Conservation (phyloP, 2,113 vertebrate genomes). For the Heterotilapia buettikoferi region DNA sequence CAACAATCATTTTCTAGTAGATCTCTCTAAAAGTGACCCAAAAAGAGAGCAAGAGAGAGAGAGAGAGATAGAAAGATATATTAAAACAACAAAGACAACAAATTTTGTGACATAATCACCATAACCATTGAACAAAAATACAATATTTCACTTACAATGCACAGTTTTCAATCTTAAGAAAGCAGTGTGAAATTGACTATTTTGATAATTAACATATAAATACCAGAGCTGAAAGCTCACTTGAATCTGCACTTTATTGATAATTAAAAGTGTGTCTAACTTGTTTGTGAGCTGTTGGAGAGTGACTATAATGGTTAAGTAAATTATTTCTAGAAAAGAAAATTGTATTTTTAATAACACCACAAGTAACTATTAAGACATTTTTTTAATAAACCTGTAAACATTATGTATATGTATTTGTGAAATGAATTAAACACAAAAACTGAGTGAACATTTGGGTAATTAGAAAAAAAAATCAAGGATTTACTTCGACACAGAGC, state of each 20-base stretch:
- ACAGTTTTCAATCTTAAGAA: neutral
- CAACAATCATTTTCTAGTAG: neutral
- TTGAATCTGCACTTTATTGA: neutral
- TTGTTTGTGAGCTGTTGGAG: neutral
- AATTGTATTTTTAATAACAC: neutral
- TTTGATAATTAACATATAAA: slow-evolving; percentile 3
- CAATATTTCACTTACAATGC: neutral
- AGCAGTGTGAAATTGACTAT: neutral
- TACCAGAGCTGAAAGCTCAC: neutral
- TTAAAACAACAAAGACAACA: neutral
- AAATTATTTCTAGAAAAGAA: neutral
- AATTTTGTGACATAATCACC: neutral
- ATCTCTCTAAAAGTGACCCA: neutral
- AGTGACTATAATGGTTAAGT: neutral
- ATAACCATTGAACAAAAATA: neutral
- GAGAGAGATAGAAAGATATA: neutral
- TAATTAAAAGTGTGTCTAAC: neutral
- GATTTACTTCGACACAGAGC: slow-evolving; percentile 17
- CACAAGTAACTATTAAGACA: neutral
- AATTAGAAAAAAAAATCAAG: neutral
- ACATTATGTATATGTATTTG: neutral
- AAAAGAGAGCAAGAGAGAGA: neutral
- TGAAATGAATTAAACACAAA: neutral
- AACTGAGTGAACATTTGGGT: neutral
- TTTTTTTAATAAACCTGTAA: neutral